A percentile compares a stretch with the other conserved stretches of the same genome.
phyloP scores from a whole-genome alignment of 1,140 invertebrate genomes.

The Fopius arisanus region DNA sequence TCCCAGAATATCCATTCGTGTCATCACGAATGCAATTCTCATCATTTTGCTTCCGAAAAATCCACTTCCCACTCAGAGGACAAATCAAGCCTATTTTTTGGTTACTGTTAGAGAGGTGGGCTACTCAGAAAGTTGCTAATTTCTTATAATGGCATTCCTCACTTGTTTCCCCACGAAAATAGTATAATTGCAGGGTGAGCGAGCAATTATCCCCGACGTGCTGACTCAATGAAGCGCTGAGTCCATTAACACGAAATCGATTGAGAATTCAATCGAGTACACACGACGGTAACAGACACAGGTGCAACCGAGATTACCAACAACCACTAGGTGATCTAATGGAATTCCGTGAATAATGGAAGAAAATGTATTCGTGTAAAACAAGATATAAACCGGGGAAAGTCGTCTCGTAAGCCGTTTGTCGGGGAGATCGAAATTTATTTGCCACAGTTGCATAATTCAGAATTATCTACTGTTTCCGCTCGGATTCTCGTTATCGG shows the following conservation, averaged over 20 bases:
- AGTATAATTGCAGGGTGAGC: background rate
- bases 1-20: background rate
- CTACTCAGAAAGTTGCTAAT: too few relatives aligned
- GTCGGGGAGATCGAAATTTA: background rate
- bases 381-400: background rate
- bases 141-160: too few relatives aligned
- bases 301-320: background rate
- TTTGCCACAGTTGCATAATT: background rate
- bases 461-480: background rate
- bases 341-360: background rate
- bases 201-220: background rate
- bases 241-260: constrained; percentile 13
- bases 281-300: background rate
- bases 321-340: background rate
- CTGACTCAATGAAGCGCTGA: constrained; percentile 11
- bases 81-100: too few relatives aligned
- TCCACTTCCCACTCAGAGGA: background rate
- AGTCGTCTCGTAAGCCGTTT: background rate
- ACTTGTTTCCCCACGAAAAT: background rate
- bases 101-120: too few relatives aligned
- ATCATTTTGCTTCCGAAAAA: background rate
- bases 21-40: too few relatives aligned
- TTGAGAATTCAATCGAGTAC: constrained; percentile 9
- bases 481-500: background rate
- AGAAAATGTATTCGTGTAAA: background rate